phyloP scores from a whole-genome alignment of 1,140 invertebrate genomes.

The Nylanderia fulva region DNA sequence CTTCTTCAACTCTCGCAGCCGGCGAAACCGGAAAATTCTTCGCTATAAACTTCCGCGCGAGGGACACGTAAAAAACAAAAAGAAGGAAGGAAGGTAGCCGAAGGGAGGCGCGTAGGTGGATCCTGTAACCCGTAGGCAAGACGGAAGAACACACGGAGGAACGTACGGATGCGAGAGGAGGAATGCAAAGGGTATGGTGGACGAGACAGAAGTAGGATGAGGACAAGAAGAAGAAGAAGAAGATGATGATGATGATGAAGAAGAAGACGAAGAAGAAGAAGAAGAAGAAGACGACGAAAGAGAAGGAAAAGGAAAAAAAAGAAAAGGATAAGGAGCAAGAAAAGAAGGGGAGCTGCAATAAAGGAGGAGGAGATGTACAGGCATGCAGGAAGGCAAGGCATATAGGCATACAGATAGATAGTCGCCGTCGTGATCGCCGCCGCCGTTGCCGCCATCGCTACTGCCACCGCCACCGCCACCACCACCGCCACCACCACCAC shows the following conservation, averaged over 20 bases:
- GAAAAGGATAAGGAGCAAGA: neutral
- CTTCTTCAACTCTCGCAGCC: neutral
- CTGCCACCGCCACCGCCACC: constrained; percentile 31
- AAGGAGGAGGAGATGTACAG: constrained; percentile 36
- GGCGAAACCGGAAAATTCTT: constrained; percentile 36
- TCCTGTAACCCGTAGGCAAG: constrained; percentile 8
- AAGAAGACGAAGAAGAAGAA: constrained; percentile 8
- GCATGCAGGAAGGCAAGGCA: constrained; percentile 48
- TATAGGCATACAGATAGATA: constrained; percentile 68
- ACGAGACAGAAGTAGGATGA: constrained; percentile 23
- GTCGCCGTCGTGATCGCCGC: constrained; percentile 39
- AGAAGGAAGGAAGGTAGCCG: neutral
- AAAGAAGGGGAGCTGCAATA: constrained; percentile 16
- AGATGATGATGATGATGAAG: no score
- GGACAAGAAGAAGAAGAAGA: constrained; percentile 36
- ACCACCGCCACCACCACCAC: constrained; percentile 14
- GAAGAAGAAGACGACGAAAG: constrained; percentile 47
- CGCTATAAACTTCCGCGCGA: constrained; percentile 17
- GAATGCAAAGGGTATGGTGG: constrained; percentile 2
- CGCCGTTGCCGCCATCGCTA: constrained; percentile 23
- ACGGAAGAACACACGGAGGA: constrained; percentile 16
- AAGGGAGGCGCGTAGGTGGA: constrained; percentile 21
- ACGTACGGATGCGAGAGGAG: constrained; percentile 8
- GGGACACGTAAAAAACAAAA: constrained; percentile 13
- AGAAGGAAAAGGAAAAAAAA: neutral